Percentiles rank a stretch among this genome's conserved stretches.
Evolutionary conservation across 2,113 vertebrate species (phyloP).

Genomic region (Hylia prasina): DNA sequence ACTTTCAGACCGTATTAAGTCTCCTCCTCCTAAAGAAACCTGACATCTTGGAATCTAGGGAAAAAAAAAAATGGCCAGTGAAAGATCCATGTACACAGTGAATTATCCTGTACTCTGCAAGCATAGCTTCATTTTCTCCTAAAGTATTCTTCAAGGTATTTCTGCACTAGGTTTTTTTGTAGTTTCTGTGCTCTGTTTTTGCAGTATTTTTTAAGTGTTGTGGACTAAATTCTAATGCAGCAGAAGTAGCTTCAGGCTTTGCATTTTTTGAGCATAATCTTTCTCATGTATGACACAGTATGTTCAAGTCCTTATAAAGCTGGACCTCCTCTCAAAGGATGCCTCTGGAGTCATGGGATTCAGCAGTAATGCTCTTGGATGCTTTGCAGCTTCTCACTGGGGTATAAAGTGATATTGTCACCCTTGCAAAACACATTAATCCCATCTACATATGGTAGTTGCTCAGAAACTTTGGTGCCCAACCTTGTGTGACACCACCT

Average conservation of each 20-base stretch:
- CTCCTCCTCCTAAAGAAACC: constrained; percentile 32
- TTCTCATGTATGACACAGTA: not conserved
- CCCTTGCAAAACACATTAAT: not conserved
- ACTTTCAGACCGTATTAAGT: constrained; percentile 45
- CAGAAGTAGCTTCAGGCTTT: not conserved
- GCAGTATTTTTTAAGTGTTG: not conserved
- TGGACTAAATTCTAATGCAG: not conserved
- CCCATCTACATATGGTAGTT: not conserved
- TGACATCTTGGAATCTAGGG: constrained; percentile 26
- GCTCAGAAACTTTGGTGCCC: not conserved
- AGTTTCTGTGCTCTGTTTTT: not conserved
- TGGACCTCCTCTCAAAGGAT: not conserved
- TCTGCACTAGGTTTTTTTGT: not conserved
- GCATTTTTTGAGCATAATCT: not conserved
- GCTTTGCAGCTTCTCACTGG: not conserved
- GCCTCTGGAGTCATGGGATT: not conserved
- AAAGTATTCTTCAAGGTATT: not conserved
- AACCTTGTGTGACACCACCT: accelerated
- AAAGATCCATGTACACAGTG: not conserved
- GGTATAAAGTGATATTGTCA: not conserved
- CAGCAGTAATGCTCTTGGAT: not conserved
- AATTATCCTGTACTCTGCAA: not conserved
- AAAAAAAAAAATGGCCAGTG: not conserved
- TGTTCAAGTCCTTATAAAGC: not conserved
- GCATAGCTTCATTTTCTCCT: not conserved